phyloP scores from a whole-genome alignment of 2,797 vertebrate species.

The Clarias laeviceps region DNA sequence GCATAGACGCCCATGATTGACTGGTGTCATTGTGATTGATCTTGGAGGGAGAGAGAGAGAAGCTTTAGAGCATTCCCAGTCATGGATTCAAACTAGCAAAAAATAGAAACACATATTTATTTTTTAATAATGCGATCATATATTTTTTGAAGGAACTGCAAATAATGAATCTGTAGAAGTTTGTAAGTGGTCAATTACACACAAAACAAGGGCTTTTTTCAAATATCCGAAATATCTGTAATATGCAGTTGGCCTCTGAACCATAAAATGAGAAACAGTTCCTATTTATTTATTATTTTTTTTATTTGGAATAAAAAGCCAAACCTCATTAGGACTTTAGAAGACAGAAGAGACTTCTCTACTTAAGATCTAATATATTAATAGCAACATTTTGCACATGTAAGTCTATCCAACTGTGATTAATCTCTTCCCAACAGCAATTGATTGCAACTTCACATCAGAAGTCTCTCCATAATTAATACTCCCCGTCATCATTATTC shows the following conservation, averaged over 20 bases:
- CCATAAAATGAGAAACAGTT: not conserved
- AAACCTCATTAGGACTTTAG: not conserved
- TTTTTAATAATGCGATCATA: too few species aligned
- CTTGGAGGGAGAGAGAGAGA: too few species aligned
- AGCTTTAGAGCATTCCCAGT: not conserved
- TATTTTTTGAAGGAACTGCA: too few species aligned
- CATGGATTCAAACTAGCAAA: not conserved
- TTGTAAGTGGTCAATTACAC: constrained; percentile 1
- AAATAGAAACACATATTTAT: too few species aligned
- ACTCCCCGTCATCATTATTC: not conserved
- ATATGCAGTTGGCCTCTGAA: constrained; percentile 28
- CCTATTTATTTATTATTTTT: not conserved
- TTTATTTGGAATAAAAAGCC: not conserved
- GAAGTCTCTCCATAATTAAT: constrained; percentile 15
- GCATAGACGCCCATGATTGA: not conserved
- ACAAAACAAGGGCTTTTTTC: not conserved
- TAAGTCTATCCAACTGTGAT: constrained; percentile 63
- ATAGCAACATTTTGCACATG: not conserved
- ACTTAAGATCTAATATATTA: not conserved
- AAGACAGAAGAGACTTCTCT: not conserved
- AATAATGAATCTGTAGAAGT: too few species aligned
- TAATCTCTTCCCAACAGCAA: constrained; percentile 59
- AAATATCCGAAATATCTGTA: constrained; percentile 9
- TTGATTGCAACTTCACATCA: constrained; percentile 1
- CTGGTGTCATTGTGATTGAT: not conserved